phyloP scores from a whole-genome alignment of 2,888 invertebrate species.

The Polymixis lichenea region DNA sequence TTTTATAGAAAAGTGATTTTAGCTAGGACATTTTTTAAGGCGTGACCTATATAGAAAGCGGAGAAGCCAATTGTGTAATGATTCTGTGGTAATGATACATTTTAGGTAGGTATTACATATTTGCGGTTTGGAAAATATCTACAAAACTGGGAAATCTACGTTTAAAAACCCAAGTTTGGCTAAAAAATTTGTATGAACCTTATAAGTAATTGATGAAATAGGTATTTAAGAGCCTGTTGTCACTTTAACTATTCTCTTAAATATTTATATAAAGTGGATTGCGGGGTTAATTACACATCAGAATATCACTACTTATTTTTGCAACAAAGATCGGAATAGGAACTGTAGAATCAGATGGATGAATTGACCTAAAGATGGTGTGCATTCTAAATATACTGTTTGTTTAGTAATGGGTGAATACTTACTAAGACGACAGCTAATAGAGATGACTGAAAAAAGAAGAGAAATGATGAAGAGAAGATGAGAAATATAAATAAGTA shows the following conservation, averaged over 20 bases:
- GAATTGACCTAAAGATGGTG: not conserved
- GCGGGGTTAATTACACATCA: not conserved
- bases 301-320: not conserved
- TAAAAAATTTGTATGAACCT: not conserved
- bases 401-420: not conserved
- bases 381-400: not conserved
- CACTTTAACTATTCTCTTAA: no score
- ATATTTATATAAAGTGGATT: not conserved
- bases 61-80: not conserved
- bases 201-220: not conserved
- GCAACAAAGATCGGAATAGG: not conserved
- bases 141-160: slow-evolving; percentile 8
- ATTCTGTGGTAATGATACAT: no score
- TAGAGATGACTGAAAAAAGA: not conserved
- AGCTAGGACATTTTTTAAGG: no score
- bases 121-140: slow-evolving; percentile 6
- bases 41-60: not conserved
- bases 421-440: not conserved
- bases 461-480: no score
- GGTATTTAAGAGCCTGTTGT: not conserved
- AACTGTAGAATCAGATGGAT: not conserved
- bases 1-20: no score
- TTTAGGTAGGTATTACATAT: not conserved
- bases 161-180: slow-evolving; percentile 2
- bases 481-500: not conserved